Base-by-base conservation (phyloP, 2,113 vertebrate genomes). In the Orthonyx spaldingii region DNA sequence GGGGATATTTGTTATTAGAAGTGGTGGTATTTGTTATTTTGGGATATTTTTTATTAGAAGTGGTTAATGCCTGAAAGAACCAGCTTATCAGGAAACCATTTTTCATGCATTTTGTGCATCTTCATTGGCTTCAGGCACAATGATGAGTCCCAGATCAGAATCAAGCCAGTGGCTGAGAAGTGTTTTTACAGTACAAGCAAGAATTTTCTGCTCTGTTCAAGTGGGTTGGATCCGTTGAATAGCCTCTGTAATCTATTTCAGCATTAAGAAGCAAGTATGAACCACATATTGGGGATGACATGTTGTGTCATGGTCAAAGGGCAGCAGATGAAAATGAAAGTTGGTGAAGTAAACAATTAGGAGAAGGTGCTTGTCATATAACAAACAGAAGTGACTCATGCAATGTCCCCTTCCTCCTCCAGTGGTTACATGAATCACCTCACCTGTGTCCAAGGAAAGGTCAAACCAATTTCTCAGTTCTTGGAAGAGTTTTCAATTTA, bases 371-470 rank as follows among this genome's bases (percentile, higher is more conserved):
- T 83, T 81, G 76, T 94, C 64, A 57, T 42, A 65, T 10, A 93
- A 72, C 35, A 94, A 91, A 69, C 56, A 78, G 52, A 89, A 87
- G 28, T 90, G 76, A 93, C 64, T 96, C 74, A 94, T 53, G 30
- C 80, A 84, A 8, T 33, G n/a, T 88, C 49, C 80, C 46, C 30
- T 93, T 94, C 41, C 64, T n/a, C 41, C 64, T 87, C 68, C 63
- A 77, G 52, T 69, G 7, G 0, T 61, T 75, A 9, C 37, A 55
- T 70, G 92, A 97, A 91, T 91, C 76, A 92, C 72, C 30, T 82
- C 76, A 86, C 90, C 85, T 78, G 23, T 57, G 35, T 68, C 79
- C 92, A 92, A 89, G 44, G 71, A 93, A 92, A 95, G 65, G 80
- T 70, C 80, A 47, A 15, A 68, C 60, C 64, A 81, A 30, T 87